phyloP scores from a whole-genome alignment of 2,888 invertebrate species.

The Dasypolia templi region DNA sequence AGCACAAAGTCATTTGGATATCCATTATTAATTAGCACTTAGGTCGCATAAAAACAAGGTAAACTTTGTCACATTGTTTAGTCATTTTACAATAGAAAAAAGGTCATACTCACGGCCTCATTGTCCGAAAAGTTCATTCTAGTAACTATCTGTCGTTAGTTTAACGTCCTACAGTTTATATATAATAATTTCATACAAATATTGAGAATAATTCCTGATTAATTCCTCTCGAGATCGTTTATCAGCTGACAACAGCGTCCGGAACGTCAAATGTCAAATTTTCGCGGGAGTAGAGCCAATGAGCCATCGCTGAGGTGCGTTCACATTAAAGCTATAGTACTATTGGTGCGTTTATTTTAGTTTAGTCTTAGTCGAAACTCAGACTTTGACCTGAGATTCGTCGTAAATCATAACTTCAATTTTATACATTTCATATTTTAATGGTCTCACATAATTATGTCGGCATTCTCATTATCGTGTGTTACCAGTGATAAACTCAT shows the following conservation, averaged over 20 bases:
- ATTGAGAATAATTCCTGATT: slow-evolving; percentile 16
- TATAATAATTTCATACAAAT: slow-evolving; percentile 55
- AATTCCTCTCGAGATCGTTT: slow-evolving; percentile 39
- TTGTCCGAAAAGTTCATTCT: slow-evolving; percentile 87
- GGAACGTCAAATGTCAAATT: slow-evolving; percentile 78
- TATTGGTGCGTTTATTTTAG: neutral
- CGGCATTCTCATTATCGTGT: neutral
- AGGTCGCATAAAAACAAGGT: slow-evolving; percentile 25
- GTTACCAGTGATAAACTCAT: neutral
- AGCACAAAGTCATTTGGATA: slow-evolving; percentile 6
- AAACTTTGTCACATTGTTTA: slow-evolving; percentile 47
- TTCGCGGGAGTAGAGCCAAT: slow-evolving; percentile 76
- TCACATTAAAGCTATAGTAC: neutral
- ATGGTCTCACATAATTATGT: neutral
- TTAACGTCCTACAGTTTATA: slow-evolving; percentile 15
- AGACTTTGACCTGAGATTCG: neutral
- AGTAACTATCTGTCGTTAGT: slow-evolving; percentile 18
- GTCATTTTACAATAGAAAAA: slow-evolving; percentile 31
- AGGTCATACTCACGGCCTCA: slow-evolving; percentile 84
- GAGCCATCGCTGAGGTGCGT: slow-evolving; percentile 35
- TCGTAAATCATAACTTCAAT: neutral
- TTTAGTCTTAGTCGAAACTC: neutral
- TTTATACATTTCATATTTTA: neutral
- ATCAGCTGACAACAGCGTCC: slow-evolving; percentile 75
- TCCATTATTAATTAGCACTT: slow-evolving; percentile 16